Evolutionary conservation across 2,888 invertebrate species (phyloP), one percentile per base, ranked within the genome.

Genomic region (Eupithecia dodoneata): DNA sequence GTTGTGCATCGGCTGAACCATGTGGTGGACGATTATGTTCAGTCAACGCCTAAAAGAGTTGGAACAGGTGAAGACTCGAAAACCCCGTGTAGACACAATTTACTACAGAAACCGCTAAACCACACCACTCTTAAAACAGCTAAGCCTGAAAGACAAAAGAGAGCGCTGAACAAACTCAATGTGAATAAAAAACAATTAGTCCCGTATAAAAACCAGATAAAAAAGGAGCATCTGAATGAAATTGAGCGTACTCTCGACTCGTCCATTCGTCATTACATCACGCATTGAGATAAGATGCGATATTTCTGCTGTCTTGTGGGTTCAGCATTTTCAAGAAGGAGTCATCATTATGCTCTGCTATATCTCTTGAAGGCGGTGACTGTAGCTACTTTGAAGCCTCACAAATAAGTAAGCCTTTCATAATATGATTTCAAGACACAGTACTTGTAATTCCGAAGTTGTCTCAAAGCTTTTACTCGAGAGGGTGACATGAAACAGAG

Each of bases 1-100:
- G 72, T 75, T 78, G 78, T 71, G 77, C 69, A 63, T 74, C 72
- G 76, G 45, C 71, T 71, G 42, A 73, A 75, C 71, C 52, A 63
- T 49, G 42, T 15, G 3, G 10, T 47, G 47, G 55, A 18, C 3
- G 18, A 18, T n/a, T 18, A 30, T 30, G 10, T 30, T 30, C 30
- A 63, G 12, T 63, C 63, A 18, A 18, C 59, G 18, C 59, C 3
- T 30, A 4, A 12, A 59, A 18, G 3, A 59, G 9, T 9, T 9
- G 2, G 9, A 18, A 9, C n/a, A 55, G n/a, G 4, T 55, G 18
- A 18, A n/a, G n/a, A 55, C 15, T 55, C 55, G 7, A n/a, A 18
- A 18, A 4, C 2, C 59, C 59, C 59, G 9, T 59, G 59, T 59
- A 10, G 10, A 10, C 18, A 10, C 18, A 59, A 59, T 59, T 30